These are phyloP conservation scores for Phyllotis vaccarum DNA, from an alignment of 2,797 vertebrate genomes.

Conservation along the genomic window DNA sequence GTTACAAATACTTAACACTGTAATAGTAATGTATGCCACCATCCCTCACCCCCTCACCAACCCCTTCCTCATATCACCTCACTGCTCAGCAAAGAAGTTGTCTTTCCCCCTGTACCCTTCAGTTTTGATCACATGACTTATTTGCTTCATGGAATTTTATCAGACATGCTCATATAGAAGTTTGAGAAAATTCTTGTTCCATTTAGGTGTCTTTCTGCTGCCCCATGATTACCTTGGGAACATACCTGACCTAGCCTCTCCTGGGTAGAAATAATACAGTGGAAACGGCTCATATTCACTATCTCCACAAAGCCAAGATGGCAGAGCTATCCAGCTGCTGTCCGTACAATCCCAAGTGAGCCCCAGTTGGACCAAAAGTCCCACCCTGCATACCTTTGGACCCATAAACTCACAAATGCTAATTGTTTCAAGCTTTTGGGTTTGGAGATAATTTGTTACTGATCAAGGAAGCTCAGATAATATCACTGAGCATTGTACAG, in stretches of 20 bases:
- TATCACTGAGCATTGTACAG: neutral
- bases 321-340: neutral
- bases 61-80: neutral
- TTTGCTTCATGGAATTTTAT: neutral
- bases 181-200: neutral
- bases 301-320: neutral
- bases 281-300: neutral
- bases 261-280: neutral
- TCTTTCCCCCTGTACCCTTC: neutral
- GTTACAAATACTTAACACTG: neutral
- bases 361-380: neutral
- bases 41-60: neutral
- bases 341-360: neutral
- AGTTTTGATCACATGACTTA: neutral
- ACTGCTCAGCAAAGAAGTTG: neutral
- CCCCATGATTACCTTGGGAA: neutral
- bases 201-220: neutral
- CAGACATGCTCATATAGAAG: neutral
- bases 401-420: neutral
- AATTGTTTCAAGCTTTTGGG: neutral
- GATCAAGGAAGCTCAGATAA: neutral
- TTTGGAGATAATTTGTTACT: conserved; percentile 15
- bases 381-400: neutral
- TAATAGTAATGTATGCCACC: neutral
- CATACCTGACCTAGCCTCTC: neutral